A percentile compares a stretch with the other conserved stretches of the same genome.
Evolutionary conservation across 1,140 invertebrate genomes (phyloP).

Genomic region (Aradophagus sp.): DNA sequence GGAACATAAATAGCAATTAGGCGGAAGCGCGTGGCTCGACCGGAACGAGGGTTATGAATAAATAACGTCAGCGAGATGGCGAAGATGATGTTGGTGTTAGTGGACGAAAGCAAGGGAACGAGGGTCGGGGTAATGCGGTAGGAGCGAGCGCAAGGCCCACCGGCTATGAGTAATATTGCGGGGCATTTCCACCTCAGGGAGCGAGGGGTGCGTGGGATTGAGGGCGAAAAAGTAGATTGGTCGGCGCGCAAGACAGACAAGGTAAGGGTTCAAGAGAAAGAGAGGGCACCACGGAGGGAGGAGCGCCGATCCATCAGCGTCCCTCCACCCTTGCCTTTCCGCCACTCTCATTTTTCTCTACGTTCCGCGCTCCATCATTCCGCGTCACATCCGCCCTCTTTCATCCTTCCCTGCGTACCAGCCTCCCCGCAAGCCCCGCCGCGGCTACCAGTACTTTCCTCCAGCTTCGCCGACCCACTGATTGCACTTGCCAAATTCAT

Average conservation of each 20-base stretch:
- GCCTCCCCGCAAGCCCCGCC: constrained; percentile 48
- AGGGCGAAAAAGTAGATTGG: constrained; percentile 62
- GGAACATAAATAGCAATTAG: too few species aligned
- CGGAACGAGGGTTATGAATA: too few species aligned
- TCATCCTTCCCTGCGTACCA: constrained; percentile 66
- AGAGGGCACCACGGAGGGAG: constrained; percentile 66
- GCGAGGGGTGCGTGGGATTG: constrained; percentile 55
- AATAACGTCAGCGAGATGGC: too few species aligned
- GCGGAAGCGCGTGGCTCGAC: too few species aligned
- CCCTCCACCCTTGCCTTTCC: constrained; percentile 75
- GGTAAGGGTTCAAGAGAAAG: constrained; percentile 51
- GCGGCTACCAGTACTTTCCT: constrained; percentile 50
- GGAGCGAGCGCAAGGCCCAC: constrained; percentile 52
- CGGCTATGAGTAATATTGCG: constrained; percentile 75
- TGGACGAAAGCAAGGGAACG: too few species aligned
- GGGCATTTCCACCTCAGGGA: constrained; percentile 70
- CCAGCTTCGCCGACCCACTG: constrained; percentile 64
- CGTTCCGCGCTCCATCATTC: constrained; percentile 75
- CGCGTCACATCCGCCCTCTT: constrained; percentile 75
- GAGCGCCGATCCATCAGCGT: constrained; percentile 75
- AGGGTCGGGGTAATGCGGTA: constrained; percentile 59
- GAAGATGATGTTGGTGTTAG: too few species aligned
- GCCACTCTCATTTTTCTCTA: constrained; percentile 76
- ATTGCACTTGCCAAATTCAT: constrained; percentile 74
- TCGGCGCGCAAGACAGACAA: constrained; percentile 48